These are phyloP conservation scores for Australoheros facetus DNA, from an alignment of 2,797 vertebrate genomes.

Conservation along the genomic window DNA sequence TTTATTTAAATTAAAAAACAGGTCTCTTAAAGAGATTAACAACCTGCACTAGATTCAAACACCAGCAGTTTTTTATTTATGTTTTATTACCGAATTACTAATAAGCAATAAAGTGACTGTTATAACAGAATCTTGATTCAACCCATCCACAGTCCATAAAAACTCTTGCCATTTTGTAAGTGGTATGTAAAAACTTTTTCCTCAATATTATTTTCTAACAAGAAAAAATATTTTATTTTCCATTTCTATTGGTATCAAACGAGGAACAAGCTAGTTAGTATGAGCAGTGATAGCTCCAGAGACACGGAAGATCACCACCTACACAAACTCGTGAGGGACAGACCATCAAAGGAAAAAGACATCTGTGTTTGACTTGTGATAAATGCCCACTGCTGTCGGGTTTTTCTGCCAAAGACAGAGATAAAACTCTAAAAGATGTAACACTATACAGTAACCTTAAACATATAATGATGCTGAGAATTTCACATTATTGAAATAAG, in stretches of 20 bases:
- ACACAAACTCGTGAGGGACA: conserved; percentile 27
- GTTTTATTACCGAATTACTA: background rate
- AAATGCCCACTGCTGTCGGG: conserved; percentile 2
- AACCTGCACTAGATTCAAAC: background rate
- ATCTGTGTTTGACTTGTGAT: conserved; percentile 8
- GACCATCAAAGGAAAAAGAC: conserved; percentile 26
- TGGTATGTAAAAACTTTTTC: background rate
- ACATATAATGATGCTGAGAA: background rate
- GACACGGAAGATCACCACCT: conserved; percentile 18
- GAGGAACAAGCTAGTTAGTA: conserved; percentile 17
- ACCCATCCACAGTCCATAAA: background rate
- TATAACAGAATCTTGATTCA: background rate
- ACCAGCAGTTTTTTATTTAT: background rate
- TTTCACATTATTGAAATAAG: background rate
- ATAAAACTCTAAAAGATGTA: background rate
- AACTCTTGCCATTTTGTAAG: background rate
- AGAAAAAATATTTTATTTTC: conserved; percentile 9
- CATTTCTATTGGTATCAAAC: conserved; percentile 1
- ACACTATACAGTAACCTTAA: conserved; percentile 2
- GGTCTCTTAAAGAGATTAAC: background rate
- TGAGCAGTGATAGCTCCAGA: conserved; percentile 12
- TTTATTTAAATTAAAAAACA: background rate
- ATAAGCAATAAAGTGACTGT: background rate
- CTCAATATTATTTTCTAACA: conserved; percentile 1
- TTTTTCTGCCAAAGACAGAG: background rate